Base-by-base conservation (phyloP, 2,888 invertebrate genomes). In the Protophormia terraenovae region DNA sequence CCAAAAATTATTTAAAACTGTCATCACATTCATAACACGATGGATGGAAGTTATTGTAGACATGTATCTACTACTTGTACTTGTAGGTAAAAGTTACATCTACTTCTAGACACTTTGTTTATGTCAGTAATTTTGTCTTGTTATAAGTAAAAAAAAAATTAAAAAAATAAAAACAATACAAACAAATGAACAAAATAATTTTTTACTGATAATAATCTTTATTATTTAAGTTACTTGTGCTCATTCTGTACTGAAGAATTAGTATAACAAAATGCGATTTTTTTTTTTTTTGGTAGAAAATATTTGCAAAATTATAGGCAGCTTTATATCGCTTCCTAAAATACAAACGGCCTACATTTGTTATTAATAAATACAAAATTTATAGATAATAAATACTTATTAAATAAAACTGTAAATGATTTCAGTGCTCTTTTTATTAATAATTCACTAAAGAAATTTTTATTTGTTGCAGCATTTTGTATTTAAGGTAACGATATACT, bases 1-100 rank as follows among this genome's bases (percentile, higher is more conserved):
- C 71, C 81, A 81, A 83, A 72, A 84, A 67, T 58, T 85, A 75
- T 83, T 75, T 53, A 50, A 67, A 77, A 78, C 64, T 83, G 85
- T 76, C 82, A 83, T 82, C 81, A 77, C 83, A 83, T 75, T 80
- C 83, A 55, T 58, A 79, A 78, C 32, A 71, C 60, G 45, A 58
- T 69, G 58, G 32, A 24, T 60, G 84, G 69, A 55, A 72, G 77
- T 62, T 75, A 69, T 75, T 38, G 16, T 22, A 64, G 22, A 32
- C 19, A 62, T 41, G 38, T 32, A 64, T 64, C 55, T 27, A 32
- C 41, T 38, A 24, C 6, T 12, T 10, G 53, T 55, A 62, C 77
- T 67, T 53, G 47, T 35, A 7, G 50, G 3, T 8, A 27, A 41
- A 41, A 19, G 10, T n/a, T 29, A 38, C n/a, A 29, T 66, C 66